Base-by-base conservation (phyloP, 2,888 invertebrate species). In the Orthosia gothica region DNA sequence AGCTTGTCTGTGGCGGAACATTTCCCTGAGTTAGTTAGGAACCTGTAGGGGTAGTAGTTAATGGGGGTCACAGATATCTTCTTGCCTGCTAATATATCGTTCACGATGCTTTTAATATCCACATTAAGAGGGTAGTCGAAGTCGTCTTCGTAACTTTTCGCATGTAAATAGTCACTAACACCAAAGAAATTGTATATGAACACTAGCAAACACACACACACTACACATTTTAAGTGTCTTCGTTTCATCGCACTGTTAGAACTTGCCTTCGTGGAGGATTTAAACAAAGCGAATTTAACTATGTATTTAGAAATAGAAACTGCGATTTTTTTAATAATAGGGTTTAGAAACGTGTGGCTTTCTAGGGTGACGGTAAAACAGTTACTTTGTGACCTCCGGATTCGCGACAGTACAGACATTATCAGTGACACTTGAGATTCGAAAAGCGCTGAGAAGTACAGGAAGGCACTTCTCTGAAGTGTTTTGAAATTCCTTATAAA, bases 71-170 rank as follows among this genome's bases (percentile, higher is more conserved):
- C 92, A n/a, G 95, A 94, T 0, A 97, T 97, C 77, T 96, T 97
- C 84, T 96, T 94, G 49, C 97, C 97, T 9, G 96, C 94, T 71
- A 97, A 93, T 20, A 98, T 91, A 70, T 97, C 97, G 63, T 97
- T 93, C 2, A 98, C 97, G 23, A 97, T 95, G 5, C 97, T 95
- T 67, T 95, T 94, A 49, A 98, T 97, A 86, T 98, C 97, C 5
- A 98, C 97, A 79, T 98, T 97, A 63, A 98, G 97, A 0, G 99
- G 99, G 91, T 99, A 99, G 70, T 97, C 96, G 90, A 99, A 99
- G 72, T 97, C 96, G 0, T 96, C 95, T 62, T 97, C 97, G 87
- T 97, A 98, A 88, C 97, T 97, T 77, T 96, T 94, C 87, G 98
- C 98, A 85, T 97, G 97, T 1, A 98, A 87, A 92, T 98, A 98